Evolutionary conservation across 2,888 invertebrate species (phyloP).

Genomic region (Conistra vaccinii): DNA sequence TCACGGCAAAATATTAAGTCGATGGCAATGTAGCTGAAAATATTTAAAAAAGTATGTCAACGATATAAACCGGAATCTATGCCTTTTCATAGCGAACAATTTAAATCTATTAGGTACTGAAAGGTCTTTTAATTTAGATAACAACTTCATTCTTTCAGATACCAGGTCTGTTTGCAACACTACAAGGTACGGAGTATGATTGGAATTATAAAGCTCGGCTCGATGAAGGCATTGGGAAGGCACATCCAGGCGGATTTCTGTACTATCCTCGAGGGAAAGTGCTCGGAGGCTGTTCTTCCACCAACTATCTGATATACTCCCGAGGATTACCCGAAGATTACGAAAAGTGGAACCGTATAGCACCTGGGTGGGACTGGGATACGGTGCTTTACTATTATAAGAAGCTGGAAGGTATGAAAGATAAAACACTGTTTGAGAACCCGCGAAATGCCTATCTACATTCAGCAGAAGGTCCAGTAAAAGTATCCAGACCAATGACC

Average conservation of each 20-base stretch:
- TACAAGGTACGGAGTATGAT: constrained; percentile 74
- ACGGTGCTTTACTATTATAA: constrained; percentile 76
- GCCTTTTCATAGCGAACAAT: background rate
- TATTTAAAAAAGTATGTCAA: background rate
- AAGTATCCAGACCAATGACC: constrained; percentile 71
- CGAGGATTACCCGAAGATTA: constrained; percentile 78
- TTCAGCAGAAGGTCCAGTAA: constrained; percentile 76
- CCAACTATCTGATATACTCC: constrained; percentile 76
- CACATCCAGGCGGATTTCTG: constrained; percentile 66
- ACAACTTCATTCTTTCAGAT: constrained; percentile 65
- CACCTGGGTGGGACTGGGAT: constrained; percentile 79
- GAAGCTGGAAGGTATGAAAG: constrained; percentile 79
- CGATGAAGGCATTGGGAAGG: constrained; percentile 70
- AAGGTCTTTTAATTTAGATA: constrained; percentile 2
- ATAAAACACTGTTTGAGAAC: constrained; percentile 68
- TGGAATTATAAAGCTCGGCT: constrained; percentile 72
- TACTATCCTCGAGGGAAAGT: constrained; percentile 75
- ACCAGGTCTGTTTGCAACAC: constrained; percentile 74
- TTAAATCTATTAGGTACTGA: background rate
- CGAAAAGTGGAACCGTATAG: constrained; percentile 72
- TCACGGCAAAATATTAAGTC: background rate
- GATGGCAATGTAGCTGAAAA: background rate
- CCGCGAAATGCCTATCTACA: constrained; percentile 72
- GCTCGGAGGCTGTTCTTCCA: constrained; percentile 77
- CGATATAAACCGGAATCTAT: background rate